Evolutionary conservation across 2,797 vertebrate species (phyloP).

Genomic region (Percopsis omiscomaycus): DNA sequence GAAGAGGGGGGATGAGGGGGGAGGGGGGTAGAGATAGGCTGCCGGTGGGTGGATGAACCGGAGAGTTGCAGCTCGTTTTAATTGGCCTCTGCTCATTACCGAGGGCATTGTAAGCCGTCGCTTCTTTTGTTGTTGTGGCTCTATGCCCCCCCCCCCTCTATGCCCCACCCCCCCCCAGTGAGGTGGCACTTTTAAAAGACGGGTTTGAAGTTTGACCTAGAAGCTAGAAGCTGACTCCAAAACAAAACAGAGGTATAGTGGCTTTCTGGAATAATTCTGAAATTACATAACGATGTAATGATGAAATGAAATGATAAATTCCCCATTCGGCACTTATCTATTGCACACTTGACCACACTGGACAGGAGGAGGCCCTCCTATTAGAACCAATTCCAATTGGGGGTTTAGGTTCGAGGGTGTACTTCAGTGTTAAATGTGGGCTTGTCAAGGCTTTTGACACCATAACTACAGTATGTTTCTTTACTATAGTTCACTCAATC

Average conservation of each 20-base stretch:
- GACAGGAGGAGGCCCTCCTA: too few relatives aligned
- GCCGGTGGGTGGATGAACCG: constrained; percentile 38
- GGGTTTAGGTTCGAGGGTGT: too few relatives aligned
- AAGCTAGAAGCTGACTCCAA: constrained; percentile 10
- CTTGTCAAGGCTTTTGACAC: too few relatives aligned
- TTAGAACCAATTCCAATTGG: too few relatives aligned
- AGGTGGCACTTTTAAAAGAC: constrained; percentile 1
- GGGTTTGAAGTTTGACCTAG: constrained; percentile 39
- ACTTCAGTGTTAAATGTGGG: too few relatives aligned
- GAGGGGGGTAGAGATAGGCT: constrained; percentile 36
- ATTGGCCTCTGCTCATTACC: constrained; percentile 76
- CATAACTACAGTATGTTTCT: neutral
- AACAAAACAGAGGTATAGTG: neutral
- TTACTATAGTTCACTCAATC: constrained; percentile 3
- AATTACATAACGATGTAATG: too few relatives aligned
- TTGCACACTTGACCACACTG: too few relatives aligned
- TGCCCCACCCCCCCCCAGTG: constrained; percentile 10
- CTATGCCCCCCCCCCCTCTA: neutral
- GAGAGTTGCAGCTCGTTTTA: constrained; percentile 65
- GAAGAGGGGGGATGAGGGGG: constrained; percentile 67
- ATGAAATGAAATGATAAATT: too few relatives aligned
- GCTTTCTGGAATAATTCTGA: neutral
- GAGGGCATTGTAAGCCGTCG: constrained; percentile 72
- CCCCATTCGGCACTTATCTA: too few relatives aligned
- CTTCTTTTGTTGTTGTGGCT: constrained; percentile 62